phyloP scores from a whole-genome alignment of 2,888 invertebrate species.

The Netelia fuscicornis region DNA sequence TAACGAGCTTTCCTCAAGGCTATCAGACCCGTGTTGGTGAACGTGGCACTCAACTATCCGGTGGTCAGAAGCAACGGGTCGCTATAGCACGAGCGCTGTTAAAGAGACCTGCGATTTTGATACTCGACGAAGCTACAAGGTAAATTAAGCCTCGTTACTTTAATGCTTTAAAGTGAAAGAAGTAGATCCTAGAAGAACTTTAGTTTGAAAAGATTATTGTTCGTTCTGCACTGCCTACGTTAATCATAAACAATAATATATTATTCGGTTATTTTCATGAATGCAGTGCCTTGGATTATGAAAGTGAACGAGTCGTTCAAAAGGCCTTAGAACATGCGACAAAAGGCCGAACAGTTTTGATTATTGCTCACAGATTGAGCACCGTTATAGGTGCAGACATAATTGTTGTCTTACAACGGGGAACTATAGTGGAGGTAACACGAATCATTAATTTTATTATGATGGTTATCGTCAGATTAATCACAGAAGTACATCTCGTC shows the following conservation, averaged over 20 bases:
- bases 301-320: slow-evolving; percentile 96
- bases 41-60: slow-evolving; percentile 95
- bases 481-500: slow-evolving; percentile 21
- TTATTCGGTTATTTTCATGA: slow-evolving; percentile 62
- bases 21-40: slow-evolving; percentile 96
- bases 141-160: slow-evolving; percentile 78
- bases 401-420: slow-evolving; percentile 95
- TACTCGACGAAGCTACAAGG: slow-evolving; percentile 98
- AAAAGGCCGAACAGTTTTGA: slow-evolving; percentile 95
- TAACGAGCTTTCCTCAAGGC: slow-evolving; percentile 91
- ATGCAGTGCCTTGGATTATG: slow-evolving; percentile 94
- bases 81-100: slow-evolving; percentile 97
- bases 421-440: slow-evolving; percentile 93
- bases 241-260: not conserved
- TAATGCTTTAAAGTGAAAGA: not conserved
- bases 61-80: slow-evolving; percentile 97
- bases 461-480: not conserved
- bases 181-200: slow-evolving; percentile 17
- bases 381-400: slow-evolving; percentile 96
- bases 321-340: slow-evolving; percentile 94
- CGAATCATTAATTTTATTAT: not conserved
- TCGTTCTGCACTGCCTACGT: too few relatives aligned
- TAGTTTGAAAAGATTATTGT: not conserved
- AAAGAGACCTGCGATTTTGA: slow-evolving; percentile 94
- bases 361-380: slow-evolving; percentile 97